Evolutionary conservation across 2,797 vertebrate species (phyloP).

Genomic region (Anguilla megastoma): DNA sequence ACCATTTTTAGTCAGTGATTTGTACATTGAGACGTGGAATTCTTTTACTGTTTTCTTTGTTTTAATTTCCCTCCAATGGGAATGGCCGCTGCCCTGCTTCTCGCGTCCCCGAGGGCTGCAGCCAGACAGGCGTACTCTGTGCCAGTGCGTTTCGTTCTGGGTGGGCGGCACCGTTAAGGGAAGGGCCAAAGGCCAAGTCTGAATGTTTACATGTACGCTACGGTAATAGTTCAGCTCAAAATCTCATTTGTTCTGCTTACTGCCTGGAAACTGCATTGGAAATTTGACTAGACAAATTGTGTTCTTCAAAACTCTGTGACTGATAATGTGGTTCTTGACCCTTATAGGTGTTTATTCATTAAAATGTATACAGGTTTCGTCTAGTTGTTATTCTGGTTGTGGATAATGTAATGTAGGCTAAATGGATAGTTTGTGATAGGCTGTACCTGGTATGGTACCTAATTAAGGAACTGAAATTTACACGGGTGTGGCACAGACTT

Average conservation of each 20-base stretch:
- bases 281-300: neutral
- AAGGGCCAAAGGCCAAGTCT: neutral
- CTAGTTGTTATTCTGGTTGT: neutral
- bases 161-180: neutral
- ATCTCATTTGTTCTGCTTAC: neutral
- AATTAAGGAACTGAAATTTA: neutral
- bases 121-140: neutral
- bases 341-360: neutral
- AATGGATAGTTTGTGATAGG: neutral
- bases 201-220: neutral
- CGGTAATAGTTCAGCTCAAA: neutral
- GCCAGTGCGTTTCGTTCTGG: neutral
- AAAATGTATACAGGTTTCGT: neutral
- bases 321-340: neutral
- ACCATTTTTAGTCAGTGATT: neutral
- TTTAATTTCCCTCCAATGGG: neutral
- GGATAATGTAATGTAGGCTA: neutral
- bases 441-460: neutral
- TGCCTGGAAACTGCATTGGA: neutral
- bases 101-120: neutral
- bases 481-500: too few relatives aligned
- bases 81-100: neutral
- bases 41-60: neutral
- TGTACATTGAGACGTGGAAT: neutral
- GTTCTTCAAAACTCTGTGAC: neutral